Conservation (phyloP, 2,888 invertebrate species). For the Drosophila anomalata region DNA sequence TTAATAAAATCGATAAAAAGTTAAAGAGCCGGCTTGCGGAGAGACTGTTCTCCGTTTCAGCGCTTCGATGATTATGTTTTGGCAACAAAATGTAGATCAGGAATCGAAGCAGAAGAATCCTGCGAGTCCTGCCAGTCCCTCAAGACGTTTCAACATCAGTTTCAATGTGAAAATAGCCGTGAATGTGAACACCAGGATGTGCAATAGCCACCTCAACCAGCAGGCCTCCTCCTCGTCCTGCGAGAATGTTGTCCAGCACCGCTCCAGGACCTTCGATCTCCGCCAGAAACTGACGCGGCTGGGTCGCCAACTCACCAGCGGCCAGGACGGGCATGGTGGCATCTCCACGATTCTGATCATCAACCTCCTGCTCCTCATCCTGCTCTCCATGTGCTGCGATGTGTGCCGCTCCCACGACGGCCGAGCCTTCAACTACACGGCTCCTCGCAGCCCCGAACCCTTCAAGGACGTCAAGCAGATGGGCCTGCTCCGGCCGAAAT, state of each 20-base stretch:
- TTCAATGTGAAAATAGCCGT: slow-evolving; percentile 72
- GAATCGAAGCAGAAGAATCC: slow-evolving; percentile 1
- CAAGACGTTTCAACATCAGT: slow-evolving; percentile 62
- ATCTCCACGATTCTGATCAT: slow-evolving; percentile 64
- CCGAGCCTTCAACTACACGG: slow-evolving; percentile 16
- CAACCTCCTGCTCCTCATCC: slow-evolving; percentile 62
- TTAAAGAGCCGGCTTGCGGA: not conserved
- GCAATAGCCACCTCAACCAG: slow-evolving; percentile 41
- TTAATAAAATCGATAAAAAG: slow-evolving; percentile 44
- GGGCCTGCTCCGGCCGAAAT: slow-evolving; percentile 50
- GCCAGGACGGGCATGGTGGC: slow-evolving; percentile 41
- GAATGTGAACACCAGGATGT: slow-evolving; percentile 72
- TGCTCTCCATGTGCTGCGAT: slow-evolving; percentile 70
- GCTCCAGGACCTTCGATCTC: slow-evolving; percentile 21
- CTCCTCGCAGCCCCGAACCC: slow-evolving; percentile 14
- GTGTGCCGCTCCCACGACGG: slow-evolving; percentile 66
- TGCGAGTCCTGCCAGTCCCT: slow-evolving; percentile 1
- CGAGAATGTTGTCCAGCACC: slow-evolving; percentile 12
- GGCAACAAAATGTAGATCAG: slow-evolving; percentile 56
- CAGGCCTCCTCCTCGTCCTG: not conserved
- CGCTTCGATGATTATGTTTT: slow-evolving; percentile 63
- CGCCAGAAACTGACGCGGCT: slow-evolving; percentile 51
- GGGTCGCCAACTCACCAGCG: slow-evolving; percentile 41
- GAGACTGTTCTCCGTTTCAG: slow-evolving; percentile 7
- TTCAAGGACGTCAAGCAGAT: slow-evolving; percentile 16